phyloP scores from a whole-genome alignment of 1,140 invertebrate species.

The Trichogramma pretiosum region DNA sequence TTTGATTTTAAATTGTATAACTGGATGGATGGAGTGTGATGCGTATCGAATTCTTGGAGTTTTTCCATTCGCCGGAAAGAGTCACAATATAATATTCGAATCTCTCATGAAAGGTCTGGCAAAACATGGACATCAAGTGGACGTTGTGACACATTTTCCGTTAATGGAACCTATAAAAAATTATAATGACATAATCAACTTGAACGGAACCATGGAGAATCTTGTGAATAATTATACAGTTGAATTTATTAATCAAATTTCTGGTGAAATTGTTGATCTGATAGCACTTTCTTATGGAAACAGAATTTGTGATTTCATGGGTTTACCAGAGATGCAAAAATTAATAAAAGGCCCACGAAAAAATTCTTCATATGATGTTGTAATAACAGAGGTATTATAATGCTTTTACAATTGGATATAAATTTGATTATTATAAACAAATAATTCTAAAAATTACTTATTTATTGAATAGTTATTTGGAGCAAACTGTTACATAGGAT shows the following conservation, averaged over 20 bases:
- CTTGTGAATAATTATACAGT: slow-evolving; percentile 6
- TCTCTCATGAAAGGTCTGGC: slow-evolving; percentile 39
- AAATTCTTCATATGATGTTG: slow-evolving; percentile 22
- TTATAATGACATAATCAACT: slow-evolving; percentile 26
- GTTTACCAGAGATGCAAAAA: slow-evolving; percentile 19
- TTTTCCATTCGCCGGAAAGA: slow-evolving; percentile 39
- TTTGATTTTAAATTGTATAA: too few species aligned
- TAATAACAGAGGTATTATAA: slow-evolving; percentile 22
- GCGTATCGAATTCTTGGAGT: slow-evolving; percentile 37
- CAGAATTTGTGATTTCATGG: slow-evolving; percentile 7
- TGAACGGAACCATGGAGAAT: slow-evolving; percentile 16
- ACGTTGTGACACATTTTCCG: slow-evolving; percentile 28
- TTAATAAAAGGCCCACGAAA: slow-evolving; percentile 22
- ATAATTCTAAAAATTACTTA: too few species aligned
- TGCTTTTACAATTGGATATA: too few species aligned
- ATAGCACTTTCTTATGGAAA: too few species aligned
- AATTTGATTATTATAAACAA: too few species aligned
- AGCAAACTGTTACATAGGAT: slow-evolving; percentile 50
- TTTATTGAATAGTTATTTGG: slow-evolving; percentile 3
- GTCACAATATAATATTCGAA: slow-evolving; percentile 44
- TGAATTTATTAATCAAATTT: background rate
- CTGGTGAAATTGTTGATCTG: too few species aligned
- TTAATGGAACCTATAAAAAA: slow-evolving; percentile 29
- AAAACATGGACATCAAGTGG: slow-evolving; percentile 43
- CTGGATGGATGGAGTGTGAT: too few species aligned